Evolutionary conservation across 2,113 vertebrate species (phyloP), one percentile per base, ranked within the genome.

Genomic region (Triplophysa dalaica): DNA sequence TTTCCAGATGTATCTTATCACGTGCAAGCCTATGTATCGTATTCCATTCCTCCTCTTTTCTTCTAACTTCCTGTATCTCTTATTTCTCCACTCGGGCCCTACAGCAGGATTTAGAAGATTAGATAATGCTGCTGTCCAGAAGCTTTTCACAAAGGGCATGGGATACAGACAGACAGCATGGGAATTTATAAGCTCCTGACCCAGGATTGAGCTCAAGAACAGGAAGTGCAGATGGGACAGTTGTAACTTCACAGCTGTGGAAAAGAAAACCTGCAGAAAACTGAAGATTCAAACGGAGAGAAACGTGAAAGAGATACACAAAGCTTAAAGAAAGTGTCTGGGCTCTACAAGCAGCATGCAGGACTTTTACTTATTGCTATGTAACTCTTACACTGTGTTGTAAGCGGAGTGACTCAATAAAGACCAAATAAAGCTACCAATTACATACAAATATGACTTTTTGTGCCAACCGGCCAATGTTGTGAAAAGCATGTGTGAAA

Each of bases 1-100:
- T 75, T 56, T 50, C 43, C 70, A 79, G 62, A 74, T 83, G 52
- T 17, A 56, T 61, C 26, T 61, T 48, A 79, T 79, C 64, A 22
- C 75, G 14, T 65, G 26, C 12, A 66, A 21, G 75, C 21, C 54
- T 61, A 50, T 60, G 45, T 13, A 63, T 26, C 19, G n/a, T 60
- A 61, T 61, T 74, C n/a, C 13, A 43, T 74, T 24, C 65, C 24
- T 75, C 8, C 29, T 38, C 54, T 58, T 70, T 64, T 54, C 33
- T 19, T 10, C 70, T 41, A 24, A 48, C 70, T 63, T 22, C 54
- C 54, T 61, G 19, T 21, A n/a, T 58, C n/a, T 58, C 54, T 61
- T n/a, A 43, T n/a, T 61, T 8, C 41, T 16, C 33, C 62, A 38
- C 68, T 21, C 22, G 22, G 16, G 17, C 41, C 48, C 63, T 75